Conservation (phyloP, 2,888 invertebrate genomes). For the Drosophila emarginata region DNA sequence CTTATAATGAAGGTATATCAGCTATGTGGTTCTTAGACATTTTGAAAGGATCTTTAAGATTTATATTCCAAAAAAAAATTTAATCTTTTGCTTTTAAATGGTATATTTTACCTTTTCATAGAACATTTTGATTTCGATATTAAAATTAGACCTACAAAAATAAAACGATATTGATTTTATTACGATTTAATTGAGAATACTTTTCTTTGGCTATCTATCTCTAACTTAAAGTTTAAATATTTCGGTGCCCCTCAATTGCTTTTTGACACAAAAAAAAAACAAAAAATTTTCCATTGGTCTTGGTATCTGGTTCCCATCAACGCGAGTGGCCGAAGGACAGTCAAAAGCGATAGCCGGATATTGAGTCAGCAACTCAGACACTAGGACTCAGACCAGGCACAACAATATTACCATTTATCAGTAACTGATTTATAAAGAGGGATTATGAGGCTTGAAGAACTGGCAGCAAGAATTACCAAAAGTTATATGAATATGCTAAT, state of each 20-base stretch:
- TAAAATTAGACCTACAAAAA: too few relatives aligned
- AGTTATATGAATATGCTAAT: too few relatives aligned
- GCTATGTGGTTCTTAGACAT: too few relatives aligned
- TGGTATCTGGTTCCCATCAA: slow-evolving; percentile 30
- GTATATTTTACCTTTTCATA: too few relatives aligned
- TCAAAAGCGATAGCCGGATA: slow-evolving; percentile 46
- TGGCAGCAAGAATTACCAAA: too few relatives aligned
- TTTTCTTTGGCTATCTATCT: slow-evolving; percentile 7
- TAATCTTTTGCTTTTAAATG: too few relatives aligned
- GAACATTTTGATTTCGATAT: too few relatives aligned
- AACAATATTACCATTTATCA: neutral
- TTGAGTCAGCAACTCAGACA: slow-evolving; percentile 53
- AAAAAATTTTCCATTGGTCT: slow-evolving; percentile 33
- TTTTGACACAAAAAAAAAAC: neutral
- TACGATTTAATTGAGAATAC: neutral
- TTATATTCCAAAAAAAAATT: too few relatives aligned
- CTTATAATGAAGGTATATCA: too few relatives aligned
- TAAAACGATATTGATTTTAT: too few relatives aligned
- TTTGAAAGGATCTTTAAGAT: too few relatives aligned
- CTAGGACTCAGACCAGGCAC: neutral
- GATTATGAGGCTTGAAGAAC: neutral
- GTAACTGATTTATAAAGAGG: neutral
- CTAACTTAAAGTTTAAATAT: slow-evolving; percentile 57
- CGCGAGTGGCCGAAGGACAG: slow-evolving; percentile 12
- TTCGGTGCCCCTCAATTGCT: slow-evolving; percentile 44